These are phyloP conservation scores for Laupala kohalensis DNA, from an alignment of 1,140 invertebrate species.

Conservation along the genomic window DNA sequence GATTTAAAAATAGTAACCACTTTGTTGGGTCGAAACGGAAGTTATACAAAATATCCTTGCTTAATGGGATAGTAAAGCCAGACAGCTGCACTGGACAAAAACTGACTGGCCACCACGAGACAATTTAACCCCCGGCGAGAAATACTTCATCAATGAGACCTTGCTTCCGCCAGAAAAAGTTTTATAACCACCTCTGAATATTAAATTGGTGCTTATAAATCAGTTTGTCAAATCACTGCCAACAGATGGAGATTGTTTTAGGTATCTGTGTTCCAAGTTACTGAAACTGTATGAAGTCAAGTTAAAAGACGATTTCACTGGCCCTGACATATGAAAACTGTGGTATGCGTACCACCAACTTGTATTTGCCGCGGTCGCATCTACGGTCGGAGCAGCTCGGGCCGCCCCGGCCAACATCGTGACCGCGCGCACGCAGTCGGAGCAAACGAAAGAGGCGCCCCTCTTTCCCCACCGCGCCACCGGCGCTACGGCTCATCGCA, in stretches of 20 bases:
- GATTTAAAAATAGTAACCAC: slow-evolving; percentile 1
- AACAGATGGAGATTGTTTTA: slow-evolving; percentile 1
- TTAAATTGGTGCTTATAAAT: background rate
- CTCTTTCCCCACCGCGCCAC: no score
- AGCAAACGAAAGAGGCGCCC: no score
- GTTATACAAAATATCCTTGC: slow-evolving; percentile 5
- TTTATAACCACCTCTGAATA: background rate
- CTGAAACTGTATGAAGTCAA: background rate
- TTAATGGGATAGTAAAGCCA: background rate
- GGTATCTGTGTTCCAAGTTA: background rate
- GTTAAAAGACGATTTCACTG: no score
- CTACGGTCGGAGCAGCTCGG: no score
- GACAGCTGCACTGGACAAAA: background rate
- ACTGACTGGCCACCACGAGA: slow-evolving; percentile 1
- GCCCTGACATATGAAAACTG: no score
- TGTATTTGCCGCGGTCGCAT: no score
- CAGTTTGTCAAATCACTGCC: slow-evolving; percentile 2
- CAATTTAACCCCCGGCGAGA: background rate
- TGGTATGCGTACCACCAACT: no score
- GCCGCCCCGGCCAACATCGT: no score
- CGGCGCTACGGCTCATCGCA: no score
- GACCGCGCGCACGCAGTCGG: no score
- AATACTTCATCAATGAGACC: background rate
- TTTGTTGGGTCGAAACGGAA: background rate
- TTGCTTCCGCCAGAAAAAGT: background rate